Evolutionary conservation across 2,113 vertebrate genomes (phyloP).

Genomic region (Barnardius zonarius): DNA sequence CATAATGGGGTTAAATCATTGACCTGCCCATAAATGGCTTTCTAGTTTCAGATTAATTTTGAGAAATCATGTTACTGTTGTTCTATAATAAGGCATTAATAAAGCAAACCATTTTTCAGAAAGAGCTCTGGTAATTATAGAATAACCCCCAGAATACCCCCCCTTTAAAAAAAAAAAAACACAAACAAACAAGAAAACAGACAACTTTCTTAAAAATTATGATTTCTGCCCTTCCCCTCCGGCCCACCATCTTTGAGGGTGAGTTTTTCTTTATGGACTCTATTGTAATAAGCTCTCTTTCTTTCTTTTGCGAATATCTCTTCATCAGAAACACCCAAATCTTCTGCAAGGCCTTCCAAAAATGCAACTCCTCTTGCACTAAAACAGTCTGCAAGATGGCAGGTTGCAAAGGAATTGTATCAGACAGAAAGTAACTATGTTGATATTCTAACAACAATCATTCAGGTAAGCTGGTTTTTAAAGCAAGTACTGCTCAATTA

Average conservation of each 20-base stretch:
- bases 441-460: constrained; percentile 91
- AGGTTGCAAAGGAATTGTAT: constrained; percentile 97
- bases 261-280: not conserved
- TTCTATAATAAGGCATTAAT: not conserved
- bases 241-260: not conserved
- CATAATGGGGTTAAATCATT: not conserved
- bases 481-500: not conserved
- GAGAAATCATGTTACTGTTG: not conserved
- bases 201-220: not conserved
- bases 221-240: not conserved
- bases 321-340: constrained; percentile 77
- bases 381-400: constrained; percentile 97
- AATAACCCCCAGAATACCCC: not conserved
- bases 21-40: not conserved
- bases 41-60: not conserved
- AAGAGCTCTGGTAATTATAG: not conserved
- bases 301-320: not conserved
- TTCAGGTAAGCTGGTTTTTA: constrained; percentile 80
- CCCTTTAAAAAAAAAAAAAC: not conserved
- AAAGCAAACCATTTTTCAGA: not conserved
- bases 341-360: constrained; percentile 83
- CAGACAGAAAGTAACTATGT: constrained; percentile 99
- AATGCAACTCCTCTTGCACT: constrained; percentile 80
- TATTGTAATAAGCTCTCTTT: not conserved
- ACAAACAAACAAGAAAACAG: too few species aligned